Evolutionary conservation across 2,888 invertebrate genomes (phyloP).

Genomic region (Epicampocera succincta): DNA sequence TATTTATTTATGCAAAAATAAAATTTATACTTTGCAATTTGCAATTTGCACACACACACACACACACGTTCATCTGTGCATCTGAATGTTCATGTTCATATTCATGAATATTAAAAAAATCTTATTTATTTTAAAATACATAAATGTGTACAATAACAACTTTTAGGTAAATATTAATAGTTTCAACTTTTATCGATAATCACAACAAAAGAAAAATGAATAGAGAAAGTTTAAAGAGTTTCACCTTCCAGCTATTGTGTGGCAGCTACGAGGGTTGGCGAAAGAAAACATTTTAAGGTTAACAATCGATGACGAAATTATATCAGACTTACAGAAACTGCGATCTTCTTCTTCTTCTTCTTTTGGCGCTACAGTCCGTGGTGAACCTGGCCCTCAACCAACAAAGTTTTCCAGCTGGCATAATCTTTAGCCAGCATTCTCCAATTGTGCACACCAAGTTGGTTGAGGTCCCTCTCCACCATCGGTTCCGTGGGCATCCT

Average conservation of each 20-base stretch:
- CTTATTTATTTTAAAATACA: constrained; percentile 1
- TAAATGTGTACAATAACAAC: not conserved
- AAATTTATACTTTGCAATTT: not conserved
- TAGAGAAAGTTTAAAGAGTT: constrained; percentile 7
- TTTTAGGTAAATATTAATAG: constrained; percentile 32
- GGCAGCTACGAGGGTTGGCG: not conserved
- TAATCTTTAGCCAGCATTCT: no score
- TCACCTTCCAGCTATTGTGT: constrained; percentile 21
- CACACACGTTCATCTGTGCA: not conserved
- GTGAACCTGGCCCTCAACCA: no score
- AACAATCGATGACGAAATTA: no score
- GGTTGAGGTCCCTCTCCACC: no score
- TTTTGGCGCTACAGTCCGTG: no score
- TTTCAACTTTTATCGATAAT: constrained; percentile 25
- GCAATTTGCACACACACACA: not conserved
- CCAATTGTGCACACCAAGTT: no score
- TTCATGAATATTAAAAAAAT: constrained; percentile 2
- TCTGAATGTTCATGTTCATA: not conserved
- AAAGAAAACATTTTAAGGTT: not conserved
- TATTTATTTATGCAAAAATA: constrained; percentile 32
- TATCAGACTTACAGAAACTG: no score
- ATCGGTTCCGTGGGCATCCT: no score
- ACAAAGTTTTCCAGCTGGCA: no score
- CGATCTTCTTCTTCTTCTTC: no score
- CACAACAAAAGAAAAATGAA: constrained; percentile 6